phyloP scores from a whole-genome alignment of 1,140 invertebrate genomes.

The Bombus cullumanus region DNA sequence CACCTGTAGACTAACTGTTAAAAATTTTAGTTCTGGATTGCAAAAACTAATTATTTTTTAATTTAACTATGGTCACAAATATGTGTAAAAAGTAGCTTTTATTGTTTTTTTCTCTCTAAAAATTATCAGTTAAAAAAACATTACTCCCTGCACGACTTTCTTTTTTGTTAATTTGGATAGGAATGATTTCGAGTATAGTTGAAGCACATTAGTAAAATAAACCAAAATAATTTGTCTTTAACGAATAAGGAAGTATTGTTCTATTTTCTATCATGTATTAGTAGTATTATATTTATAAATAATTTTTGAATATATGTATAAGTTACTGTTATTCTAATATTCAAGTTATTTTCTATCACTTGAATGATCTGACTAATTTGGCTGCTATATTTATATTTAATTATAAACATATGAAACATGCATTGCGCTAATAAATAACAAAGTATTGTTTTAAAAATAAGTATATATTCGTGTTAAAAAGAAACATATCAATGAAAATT shows the following conservation, averaged over 20 bases:
- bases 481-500: conserved; percentile 32
- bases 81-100: neutral
- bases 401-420: neutral
- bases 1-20: neutral
- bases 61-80: neutral
- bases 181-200: neutral
- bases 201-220: neutral
- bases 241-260: neutral
- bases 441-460: neutral
- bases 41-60: neutral
- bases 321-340: neutral
- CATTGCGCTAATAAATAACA: neutral
- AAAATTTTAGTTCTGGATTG: neutral
- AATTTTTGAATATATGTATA: neutral
- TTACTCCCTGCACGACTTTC: neutral
- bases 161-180: neutral
- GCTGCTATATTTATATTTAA: neutral
- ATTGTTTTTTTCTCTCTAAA: neutral
- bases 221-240: neutral
- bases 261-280: neutral
- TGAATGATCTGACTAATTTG: neutral
- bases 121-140: neutral
- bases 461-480: neutral
- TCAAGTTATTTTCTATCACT: neutral
- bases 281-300: neutral